Evolutionary conservation across 2,113 vertebrate genomes (phyloP), one percentile per base, ranked within the genome.

Genomic region (Choloepus hoffmanni): DNA sequence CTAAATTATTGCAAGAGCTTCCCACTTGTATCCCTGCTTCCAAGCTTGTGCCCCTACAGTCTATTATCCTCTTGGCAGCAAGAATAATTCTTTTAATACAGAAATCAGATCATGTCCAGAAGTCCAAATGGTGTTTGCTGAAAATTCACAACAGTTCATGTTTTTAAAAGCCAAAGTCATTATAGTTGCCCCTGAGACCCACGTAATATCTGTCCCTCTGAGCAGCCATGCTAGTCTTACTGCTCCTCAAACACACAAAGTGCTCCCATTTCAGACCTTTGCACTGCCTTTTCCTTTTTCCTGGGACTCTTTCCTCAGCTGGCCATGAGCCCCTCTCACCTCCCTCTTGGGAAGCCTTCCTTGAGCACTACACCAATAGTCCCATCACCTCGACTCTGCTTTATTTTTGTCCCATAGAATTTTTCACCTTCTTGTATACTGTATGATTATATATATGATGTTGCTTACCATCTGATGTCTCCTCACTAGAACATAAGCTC

Each of bases 121-220:
- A 60, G 19, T 60, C 21, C 58, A 60, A 60, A 60, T 21, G 21
- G 58, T 40, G 23, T 89, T 89, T 89, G 55, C 90, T 68, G 63
- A 86, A 89, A 95, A 82, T 94, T 19, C 73, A 60, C 40, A 82
- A 33, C 16, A 90, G 43, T 30, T 90, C 5, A 24, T 94, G 65
- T 89, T 82, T 94, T 3, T 87, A 83, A 45, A 86, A 85, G 33
- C 28, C 90, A 95, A 81, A 82, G 33, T 60, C 55, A 45, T 77
- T 24, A 50, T 10, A n/a, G 74, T 87, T 45, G 65, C 65, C 45
- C 83, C 18, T 81, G 72, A 87, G 50, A 85, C 21, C 21, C 77
- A 78, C 18, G 21, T 0, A 21, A 50, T 77, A 48, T 19, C 14
- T 73, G 81, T 23, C 15, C 30, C 63, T 88, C 40, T 62, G 40